Evolutionary conservation across 2,113 vertebrate genomes (phyloP), one percentile per base, ranked within the genome.

Genomic region (Oxyruncus cristatus): DNA sequence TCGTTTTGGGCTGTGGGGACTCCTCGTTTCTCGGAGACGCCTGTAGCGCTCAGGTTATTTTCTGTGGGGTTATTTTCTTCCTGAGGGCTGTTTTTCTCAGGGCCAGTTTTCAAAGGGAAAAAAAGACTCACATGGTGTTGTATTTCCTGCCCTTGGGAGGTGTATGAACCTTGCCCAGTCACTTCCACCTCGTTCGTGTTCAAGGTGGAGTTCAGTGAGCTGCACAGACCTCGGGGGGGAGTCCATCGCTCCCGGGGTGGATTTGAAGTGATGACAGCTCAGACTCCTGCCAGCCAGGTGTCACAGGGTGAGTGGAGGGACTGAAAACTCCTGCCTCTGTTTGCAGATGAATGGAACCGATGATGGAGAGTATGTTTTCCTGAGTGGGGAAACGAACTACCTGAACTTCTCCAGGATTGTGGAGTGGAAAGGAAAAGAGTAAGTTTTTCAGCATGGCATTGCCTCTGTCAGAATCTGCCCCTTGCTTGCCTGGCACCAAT

Each of bases 361-460:
- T 80, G 99, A 99, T 33, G 99, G 99, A 32, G 98, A 99, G 13
- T 99, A 99, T 50, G 96, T 99, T 53, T 99, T 99, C 89, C 97
- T 98, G 63, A 99, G 99, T 7, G 99, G 99, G 62, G 97, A 98
- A 63, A 97, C 97, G 2, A 97, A 85, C 97, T 99, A 99, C 93
- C 96, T 97, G 71, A 98, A 99, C 97, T 99, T 99, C 97, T 97
- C 99, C 53, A 98, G 98, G 95, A 98, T 99, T 78, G 98, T 98
- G 91, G 97, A 98, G 39, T 99, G 99, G 99, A 99, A 98, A 27
- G 98, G 98, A 70, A 91, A 98, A 96, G 98, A 98, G 99, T 99
- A 98, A 97, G 96, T 97, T 52, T 84, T 59, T 15, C 33, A 19
- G 5, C 5, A 8, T 56, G 7, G 3, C n/a, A 8, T 50, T 50